phyloP scores from a whole-genome alignment of 2,888 invertebrate species.

The Eupeodes latifasciatus region DNA sequence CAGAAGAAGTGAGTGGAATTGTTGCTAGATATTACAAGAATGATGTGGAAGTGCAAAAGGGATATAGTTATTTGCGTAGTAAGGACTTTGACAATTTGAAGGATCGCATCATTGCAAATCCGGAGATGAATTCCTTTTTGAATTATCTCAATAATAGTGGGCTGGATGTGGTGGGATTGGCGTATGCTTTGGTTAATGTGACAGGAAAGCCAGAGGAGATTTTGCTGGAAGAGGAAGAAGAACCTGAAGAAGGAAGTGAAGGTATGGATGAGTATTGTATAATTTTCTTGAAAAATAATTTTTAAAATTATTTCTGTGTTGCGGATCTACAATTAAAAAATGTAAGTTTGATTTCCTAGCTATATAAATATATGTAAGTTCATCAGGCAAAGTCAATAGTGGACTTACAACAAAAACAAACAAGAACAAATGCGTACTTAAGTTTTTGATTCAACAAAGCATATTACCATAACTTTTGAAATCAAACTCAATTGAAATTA shows the following conservation, averaged over 20 bases:
- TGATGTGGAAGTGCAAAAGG: conserved; percentile 82
- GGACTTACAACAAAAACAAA: too few relatives aligned
- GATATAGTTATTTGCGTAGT: conserved; percentile 80
- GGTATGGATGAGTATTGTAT: too few relatives aligned
- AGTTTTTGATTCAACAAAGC: too few relatives aligned
- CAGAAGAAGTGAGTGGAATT: conserved; percentile 80
- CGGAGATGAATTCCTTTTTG: conserved; percentile 81
- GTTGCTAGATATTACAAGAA: conserved; percentile 80
- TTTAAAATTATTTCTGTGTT: too few relatives aligned
- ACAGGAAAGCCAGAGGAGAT: conserved; percentile 75
- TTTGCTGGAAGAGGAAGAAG: conserved; percentile 19
- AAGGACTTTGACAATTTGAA: conserved; percentile 79
- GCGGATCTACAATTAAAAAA: too few relatives aligned
- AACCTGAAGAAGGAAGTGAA: not conserved
- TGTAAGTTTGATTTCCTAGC: too few relatives aligned
- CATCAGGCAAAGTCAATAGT: too few relatives aligned
- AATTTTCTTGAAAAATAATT: too few relatives aligned
- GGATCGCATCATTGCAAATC: conserved; percentile 79
- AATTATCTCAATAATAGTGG: conserved; percentile 82
- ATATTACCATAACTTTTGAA: too few relatives aligned
- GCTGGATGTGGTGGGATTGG: conserved; percentile 80
- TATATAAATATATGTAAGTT: too few relatives aligned
- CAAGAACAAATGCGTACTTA: too few relatives aligned
- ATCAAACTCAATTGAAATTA: too few relatives aligned
- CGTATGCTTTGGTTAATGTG: conserved; percentile 78